Conservation (phyloP, 2,797 vertebrate species). For the Remorina albescens region DNA sequence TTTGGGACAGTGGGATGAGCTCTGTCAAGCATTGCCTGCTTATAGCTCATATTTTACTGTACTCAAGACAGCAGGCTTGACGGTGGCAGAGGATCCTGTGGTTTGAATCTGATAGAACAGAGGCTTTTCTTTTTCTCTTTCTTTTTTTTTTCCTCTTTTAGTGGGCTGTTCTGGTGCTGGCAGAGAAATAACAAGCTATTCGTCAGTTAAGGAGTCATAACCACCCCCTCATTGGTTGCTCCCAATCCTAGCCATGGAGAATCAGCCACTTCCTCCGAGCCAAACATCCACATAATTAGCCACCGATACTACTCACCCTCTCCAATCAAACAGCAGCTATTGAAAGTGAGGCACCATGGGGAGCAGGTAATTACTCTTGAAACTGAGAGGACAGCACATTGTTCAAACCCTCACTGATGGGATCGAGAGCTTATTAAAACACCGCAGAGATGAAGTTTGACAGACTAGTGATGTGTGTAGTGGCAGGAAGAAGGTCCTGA, state of each 20-base stretch:
- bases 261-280: slow-evolving; percentile 51
- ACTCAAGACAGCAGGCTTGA: slow-evolving; percentile 28
- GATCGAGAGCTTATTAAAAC: slow-evolving; percentile 68
- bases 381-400: slow-evolving; percentile 61
- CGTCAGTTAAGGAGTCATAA: slow-evolving; percentile 37
- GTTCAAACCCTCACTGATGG: slow-evolving; percentile 41
- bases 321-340: slow-evolving; percentile 68
- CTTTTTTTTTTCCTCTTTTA: slow-evolving; percentile 20
- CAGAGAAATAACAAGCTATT: slow-evolving; percentile 59
- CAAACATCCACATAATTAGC: slow-evolving; percentile 67
- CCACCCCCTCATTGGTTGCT: slow-evolving; percentile 49
- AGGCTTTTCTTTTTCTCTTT: slow-evolving; percentile 19
- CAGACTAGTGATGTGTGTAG: slow-evolving; percentile 30
- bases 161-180: slow-evolving; percentile 36
- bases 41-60: slow-evolving; percentile 22
- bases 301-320: slow-evolving; percentile 54
- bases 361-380: slow-evolving; percentile 69
- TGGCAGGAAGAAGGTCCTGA: slow-evolving; percentile 13
- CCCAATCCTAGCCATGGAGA: slow-evolving; percentile 48
- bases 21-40: slow-evolving; percentile 42
- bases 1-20: slow-evolving; percentile 49
- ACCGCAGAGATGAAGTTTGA: slow-evolving; percentile 41
- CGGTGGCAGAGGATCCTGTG: slow-evolving; percentile 16
- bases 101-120: slow-evolving; percentile 63
- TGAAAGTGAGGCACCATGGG: slow-evolving; percentile 61